Conservation (phyloP, 2,797 vertebrate genomes). For the Apogon hyalosoma region DNA sequence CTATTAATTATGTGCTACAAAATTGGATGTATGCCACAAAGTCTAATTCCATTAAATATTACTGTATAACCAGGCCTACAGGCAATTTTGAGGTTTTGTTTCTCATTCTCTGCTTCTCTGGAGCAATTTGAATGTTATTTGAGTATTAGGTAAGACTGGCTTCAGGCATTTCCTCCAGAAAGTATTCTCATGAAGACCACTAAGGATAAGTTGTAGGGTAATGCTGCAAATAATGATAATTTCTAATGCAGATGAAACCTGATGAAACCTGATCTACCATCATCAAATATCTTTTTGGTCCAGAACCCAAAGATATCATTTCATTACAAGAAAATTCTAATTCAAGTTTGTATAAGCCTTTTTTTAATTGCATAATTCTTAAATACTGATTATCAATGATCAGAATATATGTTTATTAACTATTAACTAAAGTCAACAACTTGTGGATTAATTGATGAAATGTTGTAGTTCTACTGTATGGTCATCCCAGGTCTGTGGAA, state of each 20-base stretch:
- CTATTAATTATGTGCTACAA: conserved; percentile 28
- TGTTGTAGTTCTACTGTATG: not conserved
- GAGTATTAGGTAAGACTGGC: conserved; percentile 10
- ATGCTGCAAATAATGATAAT: not conserved
- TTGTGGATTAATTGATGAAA: no score
- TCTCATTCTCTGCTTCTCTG: conserved; percentile 1
- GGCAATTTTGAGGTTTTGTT: conserved; percentile 12
- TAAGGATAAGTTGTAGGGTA: conserved; percentile 10
- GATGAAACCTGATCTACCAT: no score
- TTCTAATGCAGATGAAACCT: no score
- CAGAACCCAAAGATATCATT: no score
- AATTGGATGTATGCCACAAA: conserved; percentile 17
- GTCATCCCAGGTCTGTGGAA: not conserved
- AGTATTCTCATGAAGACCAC: not conserved
- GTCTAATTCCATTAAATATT: conserved; percentile 23
- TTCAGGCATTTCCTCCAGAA: not conserved
- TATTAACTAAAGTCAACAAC: no score
- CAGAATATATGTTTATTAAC: no score
- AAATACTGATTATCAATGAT: no score
- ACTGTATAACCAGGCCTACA: conserved; percentile 13
- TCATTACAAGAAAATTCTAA: no score
- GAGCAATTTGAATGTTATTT: conserved; percentile 1
- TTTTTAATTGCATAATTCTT: no score
- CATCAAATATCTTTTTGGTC: no score
- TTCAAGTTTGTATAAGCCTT: no score